Base-by-base conservation (phyloP, 2,888 invertebrate species). In the Drosophila conformis region DNA sequence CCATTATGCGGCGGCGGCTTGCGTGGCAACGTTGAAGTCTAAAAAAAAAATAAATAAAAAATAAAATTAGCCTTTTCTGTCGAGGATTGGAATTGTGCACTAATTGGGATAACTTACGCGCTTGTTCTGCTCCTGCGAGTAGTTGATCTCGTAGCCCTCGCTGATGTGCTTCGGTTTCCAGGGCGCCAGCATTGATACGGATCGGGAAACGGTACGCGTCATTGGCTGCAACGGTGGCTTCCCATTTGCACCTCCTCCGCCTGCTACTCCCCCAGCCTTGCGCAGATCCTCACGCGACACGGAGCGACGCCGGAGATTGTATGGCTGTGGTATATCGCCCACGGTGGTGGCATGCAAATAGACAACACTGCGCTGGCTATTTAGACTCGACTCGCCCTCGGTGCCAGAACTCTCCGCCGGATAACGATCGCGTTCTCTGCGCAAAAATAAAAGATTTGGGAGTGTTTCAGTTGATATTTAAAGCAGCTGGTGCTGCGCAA, bases 331-430 rank as follows among this genome's bases (percentile, higher is more conserved):
- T 91, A 97, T 97, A 92, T 97, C 97, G 69, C 97, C 97, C 88
- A 97, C 97, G 95, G 97, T 97, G 56, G 97, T 97, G 60, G 97
- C 97, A 90, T 97, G 97, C 60, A 97, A 94, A 91, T 97, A 97
- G 27, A 97, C 97, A 27, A 97, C 96, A 90, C 97, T 97, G 88
- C 96, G 95, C 91, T 97, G 97, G 64, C 97, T 97, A 88, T 96
- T 96, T 85, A 96, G 96, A 90, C 97, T 97, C 66, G 95, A 95
- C 85, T 96, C 96, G 0, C 96, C 96, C 89, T 96, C 96, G 0
- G 96, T 96, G 82, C 96, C 96, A 8, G 93, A 93, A 60, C 93
- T 93, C 73, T 93, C 93, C 18, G 92, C 93, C 11, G 93, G 93
- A 75, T 92, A 91, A 36, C 92, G 92, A 58, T 93, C 92, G 40